A percentile compares a stretch with the other conserved stretches of the same genome.
Conservation (phyloP, 2,797 vertebrate genomes). For the Acanthurus lineatus region DNA sequence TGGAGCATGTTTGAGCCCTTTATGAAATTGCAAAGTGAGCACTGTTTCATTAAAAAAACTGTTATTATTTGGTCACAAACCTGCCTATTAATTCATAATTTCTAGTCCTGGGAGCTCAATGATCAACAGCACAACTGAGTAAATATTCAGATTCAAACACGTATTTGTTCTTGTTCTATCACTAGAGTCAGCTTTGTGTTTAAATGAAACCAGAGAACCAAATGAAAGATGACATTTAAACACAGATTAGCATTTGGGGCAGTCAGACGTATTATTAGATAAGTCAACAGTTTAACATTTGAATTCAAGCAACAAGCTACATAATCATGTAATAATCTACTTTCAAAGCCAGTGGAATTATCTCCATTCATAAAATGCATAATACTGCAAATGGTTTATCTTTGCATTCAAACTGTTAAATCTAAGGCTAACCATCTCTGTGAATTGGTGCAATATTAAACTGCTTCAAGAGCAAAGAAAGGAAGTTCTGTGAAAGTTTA, state of each 20-base stretch:
- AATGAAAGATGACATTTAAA: conserved; percentile 12
- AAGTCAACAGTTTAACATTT: not conserved
- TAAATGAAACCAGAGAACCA: not conserved
- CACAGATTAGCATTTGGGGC: not conserved
- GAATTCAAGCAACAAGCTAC: not conserved
- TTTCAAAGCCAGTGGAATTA: conserved; percentile 10
- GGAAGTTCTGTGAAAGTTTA: not conserved
- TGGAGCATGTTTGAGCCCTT: not conserved
- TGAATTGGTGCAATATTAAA: not conserved
- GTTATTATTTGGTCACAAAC: conserved; percentile 7
- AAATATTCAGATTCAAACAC: conserved; percentile 22
- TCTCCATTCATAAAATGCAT: not conserved
- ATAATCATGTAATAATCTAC: conserved; percentile 1
- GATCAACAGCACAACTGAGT: conserved; percentile 4
- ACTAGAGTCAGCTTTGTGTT: not conserved
- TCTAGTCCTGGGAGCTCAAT: not conserved
- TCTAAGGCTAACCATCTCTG: not conserved
- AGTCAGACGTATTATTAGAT: not conserved
- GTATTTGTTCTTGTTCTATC: conserved; percentile 16
- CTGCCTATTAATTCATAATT: conserved; percentile 32
- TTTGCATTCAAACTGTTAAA: not conserved
- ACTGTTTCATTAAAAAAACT: conserved; percentile 2
- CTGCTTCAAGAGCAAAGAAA: not conserved
- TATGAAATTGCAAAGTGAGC: conserved; percentile 30
- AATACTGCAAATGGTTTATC: not conserved